Conservation (phyloP, 1,140 invertebrate genomes). For the Spodoptera frugiperda region DNA sequence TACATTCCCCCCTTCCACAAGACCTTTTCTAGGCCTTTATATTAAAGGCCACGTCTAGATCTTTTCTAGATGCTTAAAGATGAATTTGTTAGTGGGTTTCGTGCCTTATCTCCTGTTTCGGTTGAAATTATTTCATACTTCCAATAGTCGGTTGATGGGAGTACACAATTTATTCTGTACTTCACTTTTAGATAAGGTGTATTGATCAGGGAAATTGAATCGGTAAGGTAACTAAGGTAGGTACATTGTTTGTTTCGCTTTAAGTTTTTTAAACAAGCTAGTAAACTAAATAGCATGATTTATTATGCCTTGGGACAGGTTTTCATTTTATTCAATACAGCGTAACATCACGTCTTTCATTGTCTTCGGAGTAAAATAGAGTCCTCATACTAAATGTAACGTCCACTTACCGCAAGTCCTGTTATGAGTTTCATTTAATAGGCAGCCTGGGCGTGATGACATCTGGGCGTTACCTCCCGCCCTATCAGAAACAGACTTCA, state of each 20-base stretch:
- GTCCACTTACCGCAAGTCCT: too few species aligned
- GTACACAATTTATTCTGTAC: constrained; percentile 15
- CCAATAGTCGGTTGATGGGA: constrained; percentile 6
- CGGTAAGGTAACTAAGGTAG: neutral
- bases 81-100: constrained; percentile 36
- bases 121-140: constrained; percentile 10
- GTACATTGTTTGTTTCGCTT: neutral
- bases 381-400: too few species aligned
- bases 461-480: too few species aligned
- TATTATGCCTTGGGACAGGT: too few species aligned
- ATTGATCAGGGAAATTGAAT: neutral
- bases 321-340: too few species aligned
- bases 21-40: neutral
- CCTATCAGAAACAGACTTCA: too few species aligned
- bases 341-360: too few species aligned
- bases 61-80: neutral
- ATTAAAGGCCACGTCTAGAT: neutral
- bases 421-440: too few species aligned
- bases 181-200: constrained; percentile 14
- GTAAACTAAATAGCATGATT: too few species aligned
- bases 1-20: neutral
- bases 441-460: too few species aligned
- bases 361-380: too few species aligned
- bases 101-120: constrained; percentile 32
- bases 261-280: too few species aligned